These are phyloP conservation scores for Liposcelis brunnea DNA, from an alignment of 2,888 invertebrate species.

Conservation along the genomic window DNA sequence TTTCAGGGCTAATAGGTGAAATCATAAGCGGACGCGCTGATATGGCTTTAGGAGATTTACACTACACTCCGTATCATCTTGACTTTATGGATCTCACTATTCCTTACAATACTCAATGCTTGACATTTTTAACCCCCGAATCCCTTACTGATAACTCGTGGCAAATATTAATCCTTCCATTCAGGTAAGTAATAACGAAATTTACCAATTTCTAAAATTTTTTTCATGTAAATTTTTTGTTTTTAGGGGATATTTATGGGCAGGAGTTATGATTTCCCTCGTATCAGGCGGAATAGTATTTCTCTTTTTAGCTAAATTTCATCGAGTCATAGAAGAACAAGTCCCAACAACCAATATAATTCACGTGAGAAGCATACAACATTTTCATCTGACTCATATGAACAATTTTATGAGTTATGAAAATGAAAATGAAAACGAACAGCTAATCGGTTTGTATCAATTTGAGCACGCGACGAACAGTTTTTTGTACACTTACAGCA, in stretches of 20 bases:
- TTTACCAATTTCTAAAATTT: not conserved
- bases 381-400: too few relatives aligned
- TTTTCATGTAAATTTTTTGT: conserved; percentile 7
- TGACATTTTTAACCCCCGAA: conserved; percentile 71
- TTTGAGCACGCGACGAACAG: conserved; percentile 58
- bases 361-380: too few relatives aligned
- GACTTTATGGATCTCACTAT: conserved; percentile 53
- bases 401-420: too few relatives aligned
- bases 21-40: conserved; percentile 43
- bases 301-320: conserved; percentile 42
- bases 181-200: conserved; percentile 43
- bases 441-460: conserved; percentile 39
- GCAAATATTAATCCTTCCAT: conserved; percentile 65
- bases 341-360: not conserved
- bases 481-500: conserved; percentile 61
- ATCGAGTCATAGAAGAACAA: conserved; percentile 21
- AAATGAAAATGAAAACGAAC: not conserved
- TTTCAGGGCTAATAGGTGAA: conserved; percentile 56
- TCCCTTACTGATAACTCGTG: conserved; percentile 64
- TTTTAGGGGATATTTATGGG: conserved; percentile 54
- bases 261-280: conserved; percentile 48
- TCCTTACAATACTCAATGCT: conserved; percentile 66
- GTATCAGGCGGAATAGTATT: conserved; percentile 47
- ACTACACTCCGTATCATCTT: conserved; percentile 51
- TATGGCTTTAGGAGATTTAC: conserved; percentile 58